Conservation (phyloP, 2,113 vertebrate species). For the Rhodinocichla rosea region DNA sequence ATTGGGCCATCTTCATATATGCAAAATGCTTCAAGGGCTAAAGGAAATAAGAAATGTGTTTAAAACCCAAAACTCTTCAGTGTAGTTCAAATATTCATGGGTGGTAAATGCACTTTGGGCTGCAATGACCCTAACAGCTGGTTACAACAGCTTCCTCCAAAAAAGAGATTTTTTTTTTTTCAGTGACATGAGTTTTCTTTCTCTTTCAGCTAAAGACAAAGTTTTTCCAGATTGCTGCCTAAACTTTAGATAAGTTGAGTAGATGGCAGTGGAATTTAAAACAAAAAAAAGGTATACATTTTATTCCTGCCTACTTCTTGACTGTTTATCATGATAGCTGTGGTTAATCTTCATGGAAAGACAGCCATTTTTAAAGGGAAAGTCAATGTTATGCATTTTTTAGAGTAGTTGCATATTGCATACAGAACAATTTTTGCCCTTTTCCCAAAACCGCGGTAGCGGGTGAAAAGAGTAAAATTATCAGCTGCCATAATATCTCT, state of each 20-base stretch:
- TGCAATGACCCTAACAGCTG: slow-evolving; percentile 5
- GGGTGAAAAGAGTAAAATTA: background rate
- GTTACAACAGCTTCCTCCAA: background rate
- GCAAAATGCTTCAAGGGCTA: background rate
- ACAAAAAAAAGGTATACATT: background rate
- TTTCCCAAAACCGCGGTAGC: background rate
- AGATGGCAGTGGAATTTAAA: background rate
- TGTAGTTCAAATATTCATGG: background rate
- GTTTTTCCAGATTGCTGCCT: background rate
- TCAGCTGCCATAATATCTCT: background rate
- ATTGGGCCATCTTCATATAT: background rate
- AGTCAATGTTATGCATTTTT: background rate
- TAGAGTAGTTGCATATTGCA: background rate
- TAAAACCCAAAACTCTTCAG: background rate
- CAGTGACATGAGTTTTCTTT: background rate
- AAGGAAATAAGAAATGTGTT: background rate
- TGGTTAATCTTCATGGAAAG: background rate
- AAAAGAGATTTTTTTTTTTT: background rate
- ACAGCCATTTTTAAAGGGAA: background rate
- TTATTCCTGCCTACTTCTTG: background rate
- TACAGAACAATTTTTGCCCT: background rate
- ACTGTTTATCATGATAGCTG: background rate
- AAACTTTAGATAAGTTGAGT: background rate
- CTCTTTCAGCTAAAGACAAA: background rate
- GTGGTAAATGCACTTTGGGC: background rate